Evolutionary conservation across 2,797 vertebrate genomes (phyloP).

Genomic region (Selene dorsalis): DNA sequence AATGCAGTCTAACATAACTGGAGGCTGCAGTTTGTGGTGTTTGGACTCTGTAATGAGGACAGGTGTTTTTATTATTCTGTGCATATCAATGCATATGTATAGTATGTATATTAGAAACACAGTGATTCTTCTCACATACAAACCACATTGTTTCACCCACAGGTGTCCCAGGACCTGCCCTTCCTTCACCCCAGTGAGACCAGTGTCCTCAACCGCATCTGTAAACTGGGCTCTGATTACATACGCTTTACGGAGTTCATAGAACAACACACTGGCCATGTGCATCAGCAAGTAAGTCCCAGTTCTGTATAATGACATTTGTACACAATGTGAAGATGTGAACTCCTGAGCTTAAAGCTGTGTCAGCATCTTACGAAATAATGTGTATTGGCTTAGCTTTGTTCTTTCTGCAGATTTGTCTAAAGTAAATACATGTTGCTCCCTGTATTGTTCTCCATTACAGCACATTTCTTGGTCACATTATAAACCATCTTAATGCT

Average conservation of each 20-base stretch:
- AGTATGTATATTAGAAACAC: not conserved
- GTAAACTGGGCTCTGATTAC: slow-evolving; percentile 95
- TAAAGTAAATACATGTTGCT: not conserved
- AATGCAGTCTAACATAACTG: not conserved
- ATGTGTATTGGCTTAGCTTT: not conserved
- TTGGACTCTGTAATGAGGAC: not conserved
- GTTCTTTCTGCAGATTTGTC: not conserved
- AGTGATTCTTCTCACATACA: not conserved
- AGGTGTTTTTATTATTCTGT: not conserved
- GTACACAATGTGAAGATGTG: not conserved
- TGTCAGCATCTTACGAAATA: not conserved
- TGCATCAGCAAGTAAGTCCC: slow-evolving; percentile 84
- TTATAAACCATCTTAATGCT: not conserved
- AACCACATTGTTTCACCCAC: slow-evolving; percentile 12
- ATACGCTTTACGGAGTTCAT: slow-evolving; percentile 97
- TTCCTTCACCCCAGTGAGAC: slow-evolving; percentile 98
- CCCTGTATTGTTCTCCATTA: not conserved
- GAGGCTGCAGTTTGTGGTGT: not conserved
- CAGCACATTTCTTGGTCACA: not conserved
- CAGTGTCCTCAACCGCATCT: slow-evolving; percentile 92
- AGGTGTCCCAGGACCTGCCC: slow-evolving; percentile 96
- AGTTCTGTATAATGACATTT: not conserved
- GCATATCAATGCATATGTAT: not conserved
- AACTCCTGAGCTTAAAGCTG: not conserved
- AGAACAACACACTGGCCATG: slow-evolving; percentile 93